Base-by-base conservation (phyloP, 2,888 invertebrate species). In the Heliconius aoede region DNA sequence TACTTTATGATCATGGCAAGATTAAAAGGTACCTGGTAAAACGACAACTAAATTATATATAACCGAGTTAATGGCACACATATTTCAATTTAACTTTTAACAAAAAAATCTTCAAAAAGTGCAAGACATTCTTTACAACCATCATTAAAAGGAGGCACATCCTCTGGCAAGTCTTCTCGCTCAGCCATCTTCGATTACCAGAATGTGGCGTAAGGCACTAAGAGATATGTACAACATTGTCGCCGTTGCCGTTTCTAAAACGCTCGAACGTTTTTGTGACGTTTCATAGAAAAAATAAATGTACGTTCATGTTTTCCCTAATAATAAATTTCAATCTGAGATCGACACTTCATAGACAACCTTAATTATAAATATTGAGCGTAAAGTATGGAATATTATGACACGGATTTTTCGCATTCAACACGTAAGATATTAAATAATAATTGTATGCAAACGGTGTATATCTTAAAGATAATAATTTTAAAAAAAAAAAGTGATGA, bases 1-100 rank as follows among this genome's bases (percentile, higher is more conserved):
- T 93, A 94, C 85, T 91, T 91, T 92, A 93, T 92, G 90, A 92
- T 91, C 94, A 94, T 94, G 94, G 94, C 94, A 94, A 94, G 94
- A 94, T 92, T 91, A 88, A 92, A 94, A 94, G 94, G 94, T 94
- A 94, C 94, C 93, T 94, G 93, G 93, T 93, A 90, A 91, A 91
- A 91, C 87, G 88, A 89, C 88, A 89, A 90, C 91, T 92, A 93
- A 88, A 89, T 89, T 90, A 87, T 86, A 86, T 91, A 91, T 92
- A 92, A 91, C 90, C 90, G 89, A 93, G 91, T 86, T 91, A 91
- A 94, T 94, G 94, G 94, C 94, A 94, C 94, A 91, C 90, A 87
- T 88, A 89, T 90, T 90, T 84, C 86, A 85, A 88, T 88, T 89
- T 71, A 32, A 68, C 78, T 65, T 67, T 76, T 69, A 24, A n/a